Evolutionary conservation across 2,797 vertebrate genomes (phyloP).

Genomic region (Knipowitschia caucasica): DNA sequence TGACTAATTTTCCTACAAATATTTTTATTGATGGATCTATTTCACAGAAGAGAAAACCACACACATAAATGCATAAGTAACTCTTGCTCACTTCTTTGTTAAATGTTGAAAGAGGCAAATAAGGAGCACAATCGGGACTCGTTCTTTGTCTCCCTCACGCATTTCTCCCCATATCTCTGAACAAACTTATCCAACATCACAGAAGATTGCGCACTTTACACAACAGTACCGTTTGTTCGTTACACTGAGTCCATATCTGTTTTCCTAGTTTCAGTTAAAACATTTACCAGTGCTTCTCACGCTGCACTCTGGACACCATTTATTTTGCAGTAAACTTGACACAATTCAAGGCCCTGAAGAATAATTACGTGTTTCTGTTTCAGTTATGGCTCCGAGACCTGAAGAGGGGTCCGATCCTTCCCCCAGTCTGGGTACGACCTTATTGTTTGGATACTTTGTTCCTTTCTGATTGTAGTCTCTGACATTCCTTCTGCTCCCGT

Average conservation of each 20-base stretch:
- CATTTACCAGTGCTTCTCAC: neutral
- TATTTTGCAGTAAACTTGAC: neutral
- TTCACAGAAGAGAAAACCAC: no score
- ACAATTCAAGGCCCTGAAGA: no score
- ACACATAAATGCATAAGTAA: no score
- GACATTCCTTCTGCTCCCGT: slow-evolving; percentile 5
- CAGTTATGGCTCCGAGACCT: slow-evolving; percentile 87
- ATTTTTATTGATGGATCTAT: no score
- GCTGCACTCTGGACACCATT: neutral
- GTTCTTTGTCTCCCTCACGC: no score
- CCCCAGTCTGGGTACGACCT: slow-evolving; percentile 38
- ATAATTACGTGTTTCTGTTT: neutral
- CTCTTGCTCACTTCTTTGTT: no score
- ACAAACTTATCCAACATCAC: neutral
- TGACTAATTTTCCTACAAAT: no score
- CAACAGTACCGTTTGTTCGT: neutral
- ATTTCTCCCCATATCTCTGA: no score
- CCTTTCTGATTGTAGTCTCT: neutral
- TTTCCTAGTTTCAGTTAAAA: neutral
- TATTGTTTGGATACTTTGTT: neutral
- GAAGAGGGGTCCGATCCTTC: slow-evolving; percentile 67
- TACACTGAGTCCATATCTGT: neutral
- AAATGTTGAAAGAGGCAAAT: no score
- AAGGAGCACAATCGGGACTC: no score
- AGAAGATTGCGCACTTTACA: neutral